A percentile compares a stretch with the other conserved stretches of the same genome.
Conservation (phyloP, 2,113 vertebrate genomes). For the Hippocampus zosterae region DNA sequence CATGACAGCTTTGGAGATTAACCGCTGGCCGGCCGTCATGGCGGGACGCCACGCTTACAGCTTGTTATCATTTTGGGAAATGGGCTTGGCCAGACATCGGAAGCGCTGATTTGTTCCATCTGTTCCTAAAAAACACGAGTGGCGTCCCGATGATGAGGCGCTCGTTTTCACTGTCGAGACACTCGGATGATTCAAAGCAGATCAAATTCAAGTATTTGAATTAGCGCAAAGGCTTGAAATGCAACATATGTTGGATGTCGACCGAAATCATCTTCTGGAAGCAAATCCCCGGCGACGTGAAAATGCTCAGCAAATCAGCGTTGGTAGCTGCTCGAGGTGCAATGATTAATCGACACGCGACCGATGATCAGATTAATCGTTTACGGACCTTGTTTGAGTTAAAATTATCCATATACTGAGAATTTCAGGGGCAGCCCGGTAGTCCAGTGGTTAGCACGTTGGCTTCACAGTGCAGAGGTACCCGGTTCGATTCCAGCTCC, state of each 20-base stretch:
- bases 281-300: neutral
- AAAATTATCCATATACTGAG: no score
- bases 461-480: no score
- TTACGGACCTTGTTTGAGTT: no score
- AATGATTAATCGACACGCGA: no score
- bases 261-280: neutral
- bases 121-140: conserved; percentile 3
- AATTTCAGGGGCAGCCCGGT: no score
- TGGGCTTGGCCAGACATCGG: neutral
- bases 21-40: neutral
- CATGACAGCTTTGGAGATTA: conserved; percentile 2
- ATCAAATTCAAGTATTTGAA: conserved; percentile 4
- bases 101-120: conserved; percentile 12
- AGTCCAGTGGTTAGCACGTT: no score
- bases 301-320: neutral
- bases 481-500: no score
- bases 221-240: neutral
- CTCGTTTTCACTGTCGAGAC: conserved; percentile 4
- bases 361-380: no score
- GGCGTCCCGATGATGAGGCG: conserved; percentile 10
- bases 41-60: conserved; percentile 3
- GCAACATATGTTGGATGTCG: neutral
- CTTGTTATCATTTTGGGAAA: conserved; percentile 7
- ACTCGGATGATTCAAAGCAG: conserved; percentile 1
- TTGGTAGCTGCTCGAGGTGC: no score